Evolutionary conservation across 1,140 invertebrate species (phyloP), one percentile per base, ranked within the genome.

Genomic region (Euura saliciscinereae): DNA sequence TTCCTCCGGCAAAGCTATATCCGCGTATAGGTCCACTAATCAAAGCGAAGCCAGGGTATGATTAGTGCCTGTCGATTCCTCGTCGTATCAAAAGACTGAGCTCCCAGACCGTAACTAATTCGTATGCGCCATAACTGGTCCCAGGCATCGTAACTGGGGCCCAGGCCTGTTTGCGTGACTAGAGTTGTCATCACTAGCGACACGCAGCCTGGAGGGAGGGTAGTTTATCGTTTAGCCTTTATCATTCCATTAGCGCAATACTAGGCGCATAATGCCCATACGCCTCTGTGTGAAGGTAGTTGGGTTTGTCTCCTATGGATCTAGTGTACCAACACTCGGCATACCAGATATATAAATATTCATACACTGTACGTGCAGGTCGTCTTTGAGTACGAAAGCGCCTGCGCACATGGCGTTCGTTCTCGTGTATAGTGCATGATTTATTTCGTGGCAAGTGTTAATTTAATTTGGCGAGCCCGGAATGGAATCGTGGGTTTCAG

Each of bases 381-480:
- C 28, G 28, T 28, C 28, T 28, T 28, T 28, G 28, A 28, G 28
- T 28, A 28, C 28, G 28, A 28, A 28, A 28, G 28, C 28, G 28
- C 28, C 28, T 28, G 28, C 28, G 28, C 28, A 28, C 28, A 28
- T 28, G 28, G 28, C 28, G 28, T 28, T 28, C 28, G 28, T 28
- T 28, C 28, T 28, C 28, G 28, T 28, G 28, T 28, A 28, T 28
- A 28, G 28, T 44, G 66, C 28, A 67, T 67, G 66, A 67, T 67
- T 67, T 67, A 67, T 67, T 67, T 44, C 66, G 66, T 67, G 66
- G 66, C 66, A 67, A 67, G 66, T 67, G 66, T 67, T 67, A 67
- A 67, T 67, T 67, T 67, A 67, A 67, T 67, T 67, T 67, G 66
- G 66, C 66, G 66, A 67, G 66, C 28, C 42, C 66, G 66, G 28